Percentiles rank a stretch among this genome's conserved stretches.
These are phyloP conservation scores for Adela reaumurella DNA, from an alignment of 2,888 invertebrate genomes.

Conservation along the genomic window DNA sequence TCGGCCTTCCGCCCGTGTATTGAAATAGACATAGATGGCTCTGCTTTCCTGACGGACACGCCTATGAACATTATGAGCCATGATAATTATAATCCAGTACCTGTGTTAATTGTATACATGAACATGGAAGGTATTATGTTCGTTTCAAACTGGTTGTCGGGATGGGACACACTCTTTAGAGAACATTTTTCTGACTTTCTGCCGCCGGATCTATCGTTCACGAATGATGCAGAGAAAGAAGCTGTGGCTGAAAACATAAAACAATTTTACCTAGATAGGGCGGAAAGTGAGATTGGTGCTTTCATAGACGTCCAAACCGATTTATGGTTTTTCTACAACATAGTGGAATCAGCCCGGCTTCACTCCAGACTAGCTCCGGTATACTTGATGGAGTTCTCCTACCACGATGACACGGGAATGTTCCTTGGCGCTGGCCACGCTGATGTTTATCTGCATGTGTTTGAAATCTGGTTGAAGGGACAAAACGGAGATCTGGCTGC, in stretches of 20 bases:
- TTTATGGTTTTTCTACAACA: not conserved
- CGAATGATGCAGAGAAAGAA: not conserved
- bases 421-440: not conserved
- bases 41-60: not conserved
- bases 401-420: not conserved
- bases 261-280: not conserved
- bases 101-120: not conserved
- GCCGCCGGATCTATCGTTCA: not conserved
- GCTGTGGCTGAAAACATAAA: not conserved
- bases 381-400: constrained; percentile 3
- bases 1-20: not conserved
- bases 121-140: constrained; percentile 1
- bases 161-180: not conserved
- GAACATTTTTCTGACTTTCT: not conserved
- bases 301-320: constrained; percentile 2
- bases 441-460: constrained; percentile 1
- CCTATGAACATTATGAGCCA: not conserved
- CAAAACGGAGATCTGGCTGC: not conserved
- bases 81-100: not conserved
- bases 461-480: not conserved
- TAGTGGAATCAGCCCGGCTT: not conserved
- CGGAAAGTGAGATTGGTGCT: not conserved
- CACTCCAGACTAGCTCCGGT: not conserved
- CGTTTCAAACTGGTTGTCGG: not conserved
- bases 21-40: not conserved